A percentile compares a stretch with the other conserved stretches of the same genome.
phyloP scores from a whole-genome alignment of 1,140 invertebrate genomes.

The Whitmania pigra region DNA sequence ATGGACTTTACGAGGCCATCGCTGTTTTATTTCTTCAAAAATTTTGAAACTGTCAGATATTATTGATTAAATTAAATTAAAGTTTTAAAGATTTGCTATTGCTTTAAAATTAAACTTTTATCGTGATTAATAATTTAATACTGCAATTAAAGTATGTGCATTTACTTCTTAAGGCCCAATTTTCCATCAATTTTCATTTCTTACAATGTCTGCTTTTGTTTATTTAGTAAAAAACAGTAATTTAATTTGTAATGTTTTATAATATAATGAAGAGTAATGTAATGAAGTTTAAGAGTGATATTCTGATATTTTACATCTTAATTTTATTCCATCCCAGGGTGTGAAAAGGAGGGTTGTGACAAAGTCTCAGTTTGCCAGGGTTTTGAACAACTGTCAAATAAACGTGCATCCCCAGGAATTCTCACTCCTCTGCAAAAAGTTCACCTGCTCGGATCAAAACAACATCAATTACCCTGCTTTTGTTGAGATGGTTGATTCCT shows the following conservation, averaged over 20 bases:
- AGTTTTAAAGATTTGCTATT: neutral
- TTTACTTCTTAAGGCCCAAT: too few species aligned
- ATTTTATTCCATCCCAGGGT: neutral
- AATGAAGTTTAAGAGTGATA: too few species aligned
- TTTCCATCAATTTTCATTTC: too few species aligned
- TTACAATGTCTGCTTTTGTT: too few species aligned
- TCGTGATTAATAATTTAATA: too few species aligned
- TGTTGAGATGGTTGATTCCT: neutral
- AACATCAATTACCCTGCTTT: neutral
- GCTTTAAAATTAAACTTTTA: neutral
- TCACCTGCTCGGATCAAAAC: neutral
- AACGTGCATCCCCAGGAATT: neutral
- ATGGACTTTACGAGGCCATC: neutral
- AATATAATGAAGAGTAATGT: too few species aligned
- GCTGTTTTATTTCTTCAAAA: neutral
- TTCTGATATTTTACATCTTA: too few species aligned
- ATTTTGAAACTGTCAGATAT: neutral
- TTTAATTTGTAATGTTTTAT: too few species aligned
- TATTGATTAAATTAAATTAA: neutral
- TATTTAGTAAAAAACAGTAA: too few species aligned
- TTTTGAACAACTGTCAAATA: neutral
- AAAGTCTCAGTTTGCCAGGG: neutral
- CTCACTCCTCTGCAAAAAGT: conserved; percentile 2
- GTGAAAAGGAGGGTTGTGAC: neutral
- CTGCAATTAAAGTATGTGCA: too few species aligned